Conservation (phyloP, 2,113 vertebrate genomes). For the Lutjanus erythropterus region DNA sequence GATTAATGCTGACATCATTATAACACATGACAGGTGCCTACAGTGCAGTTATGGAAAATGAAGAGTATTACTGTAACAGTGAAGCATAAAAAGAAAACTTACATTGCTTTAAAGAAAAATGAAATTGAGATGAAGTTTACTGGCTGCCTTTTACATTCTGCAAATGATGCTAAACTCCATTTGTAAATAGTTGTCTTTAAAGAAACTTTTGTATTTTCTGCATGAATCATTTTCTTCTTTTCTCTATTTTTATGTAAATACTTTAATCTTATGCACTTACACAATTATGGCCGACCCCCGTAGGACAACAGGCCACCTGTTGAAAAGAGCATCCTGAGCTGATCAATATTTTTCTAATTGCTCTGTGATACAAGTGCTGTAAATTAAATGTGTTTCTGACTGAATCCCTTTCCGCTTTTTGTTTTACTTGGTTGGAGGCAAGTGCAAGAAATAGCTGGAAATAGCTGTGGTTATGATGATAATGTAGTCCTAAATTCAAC, state of each 20-base stretch:
- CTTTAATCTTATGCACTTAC: constrained; percentile 63
- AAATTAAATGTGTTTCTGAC: constrained; percentile 63
- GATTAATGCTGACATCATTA: background rate
- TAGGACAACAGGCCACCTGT: background rate
- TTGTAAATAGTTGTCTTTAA: constrained; percentile 40
- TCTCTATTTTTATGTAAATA: constrained; percentile 45
- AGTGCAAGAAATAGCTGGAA: background rate
- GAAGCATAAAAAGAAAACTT: background rate
- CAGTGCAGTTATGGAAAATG: background rate
- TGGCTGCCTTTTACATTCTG: background rate
- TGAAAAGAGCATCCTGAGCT: background rate
- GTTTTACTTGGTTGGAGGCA: background rate
- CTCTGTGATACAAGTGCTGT: constrained; percentile 44
- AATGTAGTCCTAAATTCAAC: too few species aligned
- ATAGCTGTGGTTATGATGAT: background rate
- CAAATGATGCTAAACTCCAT: background rate
- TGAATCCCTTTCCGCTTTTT: background rate
- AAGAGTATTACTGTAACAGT: constrained; percentile 1
- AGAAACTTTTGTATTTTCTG: background rate
- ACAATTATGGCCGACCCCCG: background rate
- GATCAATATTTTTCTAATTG: constrained; percentile 5
- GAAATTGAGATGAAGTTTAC: background rate
- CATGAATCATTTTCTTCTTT: background rate
- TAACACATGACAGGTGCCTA: background rate
- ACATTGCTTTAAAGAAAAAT: background rate